Evolutionary conservation across 2,113 vertebrate species (phyloP), one percentile per base, ranked within the genome.

Genomic region (Apaloderma vittatum): DNA sequence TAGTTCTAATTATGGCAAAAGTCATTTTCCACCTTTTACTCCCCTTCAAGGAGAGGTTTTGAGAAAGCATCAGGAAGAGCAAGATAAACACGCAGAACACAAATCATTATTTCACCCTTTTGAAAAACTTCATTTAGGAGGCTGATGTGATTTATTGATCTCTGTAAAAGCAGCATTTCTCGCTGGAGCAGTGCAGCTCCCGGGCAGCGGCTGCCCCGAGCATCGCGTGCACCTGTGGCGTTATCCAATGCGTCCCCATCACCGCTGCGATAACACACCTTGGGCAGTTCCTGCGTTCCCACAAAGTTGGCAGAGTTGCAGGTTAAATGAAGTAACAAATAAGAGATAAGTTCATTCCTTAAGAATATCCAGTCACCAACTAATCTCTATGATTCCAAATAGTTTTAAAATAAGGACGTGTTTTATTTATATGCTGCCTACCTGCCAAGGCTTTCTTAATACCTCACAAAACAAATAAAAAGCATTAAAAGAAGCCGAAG

Each of bases 1-100:
- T 89, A 91, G 40, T 78, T 81, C 68, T 75, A 92, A 96, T 78
- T 68, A 61, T n/a, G 36, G 23, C 26, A 90, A 96, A 92, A 84
- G 78, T 63, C 22, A 74, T 89, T 84, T 88, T 49, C 75, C 59
- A 48, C 55, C 30, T 81, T 86, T 58, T 86, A 72, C 13, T 78
- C 34, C 45, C 36, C 48, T 92, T 74, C 62, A 90, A 91, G 45
- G 30, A 75, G 13, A 61, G 15, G 48, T 52, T 93, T 93, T 58
- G 15, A 40, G 73, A 87, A 95, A 94, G 45, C 40, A 70, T 58
- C 46, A 92, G 57, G 49, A 96, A 77, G 49, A 80, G 63, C 21
- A 59, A 79, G 74, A 76, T 55, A 87, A 89, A 81, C 45, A 82
- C 23, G 36, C 68, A 82, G 79, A 52, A 51, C 29, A 58, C 58